Conservation (phyloP, 2,888 invertebrate genomes). For the Macrosiphum euphorbiae region DNA sequence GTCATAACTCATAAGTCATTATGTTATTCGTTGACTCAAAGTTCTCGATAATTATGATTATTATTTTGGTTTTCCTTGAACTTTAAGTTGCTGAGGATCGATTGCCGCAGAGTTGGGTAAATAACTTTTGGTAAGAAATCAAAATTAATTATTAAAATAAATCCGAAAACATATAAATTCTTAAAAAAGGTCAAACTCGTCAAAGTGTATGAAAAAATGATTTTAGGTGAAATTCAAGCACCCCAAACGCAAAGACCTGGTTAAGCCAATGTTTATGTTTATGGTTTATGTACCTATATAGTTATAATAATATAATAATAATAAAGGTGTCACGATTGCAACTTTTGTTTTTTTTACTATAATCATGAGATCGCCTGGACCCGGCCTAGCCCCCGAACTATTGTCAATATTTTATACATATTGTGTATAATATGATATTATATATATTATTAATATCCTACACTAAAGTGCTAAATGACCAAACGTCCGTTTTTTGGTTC, state of each 20-base stretch:
- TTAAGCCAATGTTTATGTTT: neutral
- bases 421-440: neutral
- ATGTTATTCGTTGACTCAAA: neutral
- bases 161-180: neutral
- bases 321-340: neutral
- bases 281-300: neutral
- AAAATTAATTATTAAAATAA: neutral
- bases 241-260: neutral
- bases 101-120: neutral
- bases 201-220: neutral
- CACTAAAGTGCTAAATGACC: neutral
- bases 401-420: neutral
- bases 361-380: neutral
- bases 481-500: too few species aligned
- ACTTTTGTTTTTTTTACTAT: neutral
- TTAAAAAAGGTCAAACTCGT: neutral
- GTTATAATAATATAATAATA: neutral
- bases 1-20: neutral
- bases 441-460: neutral
- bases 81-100: neutral
- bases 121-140: neutral
- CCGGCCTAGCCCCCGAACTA: neutral
- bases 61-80: neutral
- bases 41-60: neutral
- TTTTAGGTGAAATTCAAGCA: neutral